Conservation (phyloP, 1,140 invertebrate genomes). For the Nasonia longicornis region DNA sequence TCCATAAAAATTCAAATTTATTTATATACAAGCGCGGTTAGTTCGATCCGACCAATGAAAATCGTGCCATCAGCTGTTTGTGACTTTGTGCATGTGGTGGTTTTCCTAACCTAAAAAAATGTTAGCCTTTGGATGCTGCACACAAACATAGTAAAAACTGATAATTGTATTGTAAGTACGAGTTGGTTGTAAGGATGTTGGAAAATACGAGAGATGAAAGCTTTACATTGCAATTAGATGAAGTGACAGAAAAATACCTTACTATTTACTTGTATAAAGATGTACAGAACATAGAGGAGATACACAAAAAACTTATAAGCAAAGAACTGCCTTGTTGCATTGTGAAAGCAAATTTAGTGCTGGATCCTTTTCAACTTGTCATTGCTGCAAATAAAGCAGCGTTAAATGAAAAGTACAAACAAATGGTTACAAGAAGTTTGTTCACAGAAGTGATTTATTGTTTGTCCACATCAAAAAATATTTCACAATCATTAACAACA, state of each 20-base stretch:
- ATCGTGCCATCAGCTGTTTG: background rate
- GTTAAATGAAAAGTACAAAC: conserved; percentile 66
- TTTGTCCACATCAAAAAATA: conserved; percentile 78
- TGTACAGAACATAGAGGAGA: conserved; percentile 72
- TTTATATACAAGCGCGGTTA: background rate
- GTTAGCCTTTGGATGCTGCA: too few relatives aligned
- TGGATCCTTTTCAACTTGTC: conserved; percentile 75
- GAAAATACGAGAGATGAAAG: conserved; percentile 43
- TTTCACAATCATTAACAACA: conserved; percentile 73
- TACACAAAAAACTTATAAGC: conserved; percentile 69
- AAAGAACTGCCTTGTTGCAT: conserved; percentile 73
- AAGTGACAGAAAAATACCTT: conserved; percentile 65
- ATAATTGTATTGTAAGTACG: background rate
- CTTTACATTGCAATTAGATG: conserved; percentile 64
- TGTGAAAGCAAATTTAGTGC: conserved; percentile 74
- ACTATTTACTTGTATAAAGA: conserved; percentile 72
- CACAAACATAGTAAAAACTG: too few relatives aligned
- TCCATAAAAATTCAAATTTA: background rate
- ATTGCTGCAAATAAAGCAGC: conserved; percentile 79
- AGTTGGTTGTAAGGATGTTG: conserved; percentile 8
- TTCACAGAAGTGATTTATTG: conserved; percentile 79
- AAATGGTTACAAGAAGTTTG: conserved; percentile 73
- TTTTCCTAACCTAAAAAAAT: background rate
- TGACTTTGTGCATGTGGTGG: too few relatives aligned
- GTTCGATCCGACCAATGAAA: background rate